A percentile compares a stretch with the other conserved stretches of the same genome.
These are phyloP conservation scores for Raja brachyura DNA, from an alignment of 2,113 vertebrate genomes.

Conservation along the genomic window DNA sequence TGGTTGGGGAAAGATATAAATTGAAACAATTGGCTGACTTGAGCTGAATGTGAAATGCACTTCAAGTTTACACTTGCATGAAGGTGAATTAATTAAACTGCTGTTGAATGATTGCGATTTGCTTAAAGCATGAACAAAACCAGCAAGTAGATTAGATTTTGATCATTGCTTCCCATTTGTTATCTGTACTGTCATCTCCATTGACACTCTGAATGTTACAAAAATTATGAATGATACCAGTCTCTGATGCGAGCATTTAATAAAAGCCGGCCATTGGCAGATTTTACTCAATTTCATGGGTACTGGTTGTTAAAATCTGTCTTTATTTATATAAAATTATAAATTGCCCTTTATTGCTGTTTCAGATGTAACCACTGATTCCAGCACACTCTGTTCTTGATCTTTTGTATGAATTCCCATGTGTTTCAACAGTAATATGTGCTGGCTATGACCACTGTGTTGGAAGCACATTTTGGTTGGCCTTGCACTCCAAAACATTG, in stretches of 20 bases:
- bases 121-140: not conserved
- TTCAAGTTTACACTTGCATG: not conserved
- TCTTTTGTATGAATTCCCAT: conserved; percentile 10
- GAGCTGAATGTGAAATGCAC: not conserved
- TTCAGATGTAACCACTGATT: conserved; percentile 19
- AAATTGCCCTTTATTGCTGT: not conserved
- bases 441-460: not conserved
- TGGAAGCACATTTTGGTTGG: not conserved
- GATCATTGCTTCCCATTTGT: not conserved
- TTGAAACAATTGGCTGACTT: not conserved
- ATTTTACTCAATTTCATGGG: not conserved
- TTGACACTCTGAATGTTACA: not conserved
- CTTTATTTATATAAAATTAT: conserved; percentile 6
- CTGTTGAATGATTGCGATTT: not conserved
- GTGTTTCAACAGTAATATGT: conserved; percentile 15
- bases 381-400: conserved; percentile 22
- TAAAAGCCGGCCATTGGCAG: not conserved
- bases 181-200: not conserved
- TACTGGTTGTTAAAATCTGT: conserved; percentile 21
- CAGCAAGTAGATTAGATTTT: not conserved
- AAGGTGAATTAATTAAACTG: not conserved
- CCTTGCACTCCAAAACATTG: not conserved
- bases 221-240: not conserved
- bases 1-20: not conserved
- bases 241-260: not conserved